Evolutionary conservation across 2,797 vertebrate species (phyloP).

Genomic region (Mormyrops attenuatus): DNA sequence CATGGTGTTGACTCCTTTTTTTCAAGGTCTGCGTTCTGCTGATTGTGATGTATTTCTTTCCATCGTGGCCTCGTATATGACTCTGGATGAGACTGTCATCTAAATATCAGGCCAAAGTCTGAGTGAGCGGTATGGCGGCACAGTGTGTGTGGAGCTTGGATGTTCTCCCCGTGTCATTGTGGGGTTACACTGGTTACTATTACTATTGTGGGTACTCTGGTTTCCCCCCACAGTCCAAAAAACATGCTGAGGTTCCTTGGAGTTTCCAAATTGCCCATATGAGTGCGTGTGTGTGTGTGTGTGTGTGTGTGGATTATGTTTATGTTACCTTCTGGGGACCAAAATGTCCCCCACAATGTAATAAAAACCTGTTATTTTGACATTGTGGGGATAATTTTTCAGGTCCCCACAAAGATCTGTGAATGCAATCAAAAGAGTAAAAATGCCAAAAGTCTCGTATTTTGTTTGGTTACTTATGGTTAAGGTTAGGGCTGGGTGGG

Average conservation of each 20-base stretch:
- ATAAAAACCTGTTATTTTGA: not conserved
- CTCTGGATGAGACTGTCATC: not conserved
- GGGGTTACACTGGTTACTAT: not conserved
- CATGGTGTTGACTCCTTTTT: not conserved
- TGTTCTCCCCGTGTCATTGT: not conserved
- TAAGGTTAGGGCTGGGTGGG: no score
- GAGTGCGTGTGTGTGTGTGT: not conserved
- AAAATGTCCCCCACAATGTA: not conserved
- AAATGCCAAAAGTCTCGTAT: not conserved
- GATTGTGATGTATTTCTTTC: not conserved
- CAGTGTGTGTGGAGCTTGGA: not conserved
- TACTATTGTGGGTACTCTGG: not conserved
- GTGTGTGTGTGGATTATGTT: not conserved
- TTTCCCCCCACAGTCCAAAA: not conserved
- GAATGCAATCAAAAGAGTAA: not conserved
- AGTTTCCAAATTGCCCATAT: not conserved
- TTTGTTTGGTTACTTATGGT: no score
- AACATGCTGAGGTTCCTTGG: not conserved
- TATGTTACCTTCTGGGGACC: no score
- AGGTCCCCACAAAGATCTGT: not conserved
- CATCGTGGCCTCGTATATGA: not conserved
- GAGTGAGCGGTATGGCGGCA: not conserved
- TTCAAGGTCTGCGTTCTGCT: not conserved
- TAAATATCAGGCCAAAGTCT: not conserved
- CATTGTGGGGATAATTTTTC: not conserved